Evolutionary conservation across 2,113 vertebrate species (phyloP).

Genomic region (Anas platyrhynchos): DNA sequence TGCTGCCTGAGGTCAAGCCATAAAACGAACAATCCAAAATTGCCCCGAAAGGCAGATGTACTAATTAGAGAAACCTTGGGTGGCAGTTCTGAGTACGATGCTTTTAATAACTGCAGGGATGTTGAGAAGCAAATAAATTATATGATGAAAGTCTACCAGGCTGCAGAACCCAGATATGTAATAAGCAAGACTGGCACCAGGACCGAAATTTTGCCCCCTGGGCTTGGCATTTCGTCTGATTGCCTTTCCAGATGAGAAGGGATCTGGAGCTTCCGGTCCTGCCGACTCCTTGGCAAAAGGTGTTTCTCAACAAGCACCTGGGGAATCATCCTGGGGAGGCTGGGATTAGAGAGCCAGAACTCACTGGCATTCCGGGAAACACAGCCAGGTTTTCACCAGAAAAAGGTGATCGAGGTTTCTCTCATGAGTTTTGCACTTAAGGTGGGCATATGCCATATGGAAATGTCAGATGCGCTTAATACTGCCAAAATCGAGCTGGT

Average conservation of each 20-base stretch:
- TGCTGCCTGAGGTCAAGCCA: conserved; percentile 23
- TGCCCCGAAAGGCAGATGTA: conserved; percentile 54
- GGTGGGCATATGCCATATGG: not conserved
- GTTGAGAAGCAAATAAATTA: conserved; percentile 69
- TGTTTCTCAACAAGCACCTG: conserved; percentile 39
- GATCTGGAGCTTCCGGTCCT: conserved; percentile 48
- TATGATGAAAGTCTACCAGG: conserved; percentile 54
- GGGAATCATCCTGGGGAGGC: conserved; percentile 34
- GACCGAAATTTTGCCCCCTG: conserved; percentile 58
- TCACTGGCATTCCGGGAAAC: not conserved
- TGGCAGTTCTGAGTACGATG: conserved; percentile 13
- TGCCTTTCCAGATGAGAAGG: conserved; percentile 49
- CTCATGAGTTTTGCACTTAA: not conserved
- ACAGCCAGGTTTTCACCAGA: not conserved
- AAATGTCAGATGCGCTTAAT: not conserved
- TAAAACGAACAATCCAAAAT: not conserved
- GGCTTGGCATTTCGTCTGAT: conserved; percentile 47
- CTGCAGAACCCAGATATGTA: conserved; percentile 54
- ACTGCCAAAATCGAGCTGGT: not conserved
- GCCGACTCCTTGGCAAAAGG: conserved; percentile 15
- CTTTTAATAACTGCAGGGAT: conserved; percentile 66
- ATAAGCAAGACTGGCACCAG: conserved; percentile 62
- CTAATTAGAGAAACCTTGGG: conserved; percentile 57
- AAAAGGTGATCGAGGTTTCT: not conserved
- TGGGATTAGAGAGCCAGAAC: not conserved